These are phyloP conservation scores for Pseudomyrmex sp. DNA, from an alignment of 1,140 invertebrate species.

Conservation along the genomic window DNA sequence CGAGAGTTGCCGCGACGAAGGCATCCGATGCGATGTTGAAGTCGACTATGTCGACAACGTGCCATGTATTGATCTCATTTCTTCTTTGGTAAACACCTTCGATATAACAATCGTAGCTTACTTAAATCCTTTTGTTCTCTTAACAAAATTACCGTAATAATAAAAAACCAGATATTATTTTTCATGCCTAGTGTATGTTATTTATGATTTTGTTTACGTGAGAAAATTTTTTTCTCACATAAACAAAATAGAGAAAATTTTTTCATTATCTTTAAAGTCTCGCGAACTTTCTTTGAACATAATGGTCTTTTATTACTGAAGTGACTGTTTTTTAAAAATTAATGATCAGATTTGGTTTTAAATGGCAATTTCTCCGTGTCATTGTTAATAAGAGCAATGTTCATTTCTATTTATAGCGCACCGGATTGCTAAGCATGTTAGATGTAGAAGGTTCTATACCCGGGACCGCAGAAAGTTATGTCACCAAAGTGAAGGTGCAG, in stretches of 20 bases:
- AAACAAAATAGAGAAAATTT: no score
- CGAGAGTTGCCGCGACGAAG: slow-evolving; percentile 97
- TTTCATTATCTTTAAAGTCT: no score
- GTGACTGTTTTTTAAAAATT: not conserved
- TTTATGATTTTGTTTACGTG: no score
- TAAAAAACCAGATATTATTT: not conserved
- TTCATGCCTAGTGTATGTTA: no score
- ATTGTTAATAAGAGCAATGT: not conserved
- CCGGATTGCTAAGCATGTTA: slow-evolving; percentile 95
- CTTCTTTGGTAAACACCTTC: slow-evolving; percentile 89
- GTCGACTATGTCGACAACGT: slow-evolving; percentile 98
- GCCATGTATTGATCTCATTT: slow-evolving; percentile 97
- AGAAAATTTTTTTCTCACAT: no score
- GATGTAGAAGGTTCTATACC: slow-evolving; percentile 96
- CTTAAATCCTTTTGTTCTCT: not conserved
- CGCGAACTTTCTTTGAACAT: no score
- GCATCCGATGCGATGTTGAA: slow-evolving; percentile 95
- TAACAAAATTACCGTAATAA: not conserved
- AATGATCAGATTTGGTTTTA: not conserved
- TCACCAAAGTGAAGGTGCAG: slow-evolving; percentile 94
- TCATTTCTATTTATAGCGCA: slow-evolving; percentile 86
- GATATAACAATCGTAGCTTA: not conserved
- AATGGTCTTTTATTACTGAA: no score
- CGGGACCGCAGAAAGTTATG: slow-evolving; percentile 94
- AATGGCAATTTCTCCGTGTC: not conserved